Conservation (phyloP, 2,797 vertebrate species). For the Antrozous pallidus region DNA sequence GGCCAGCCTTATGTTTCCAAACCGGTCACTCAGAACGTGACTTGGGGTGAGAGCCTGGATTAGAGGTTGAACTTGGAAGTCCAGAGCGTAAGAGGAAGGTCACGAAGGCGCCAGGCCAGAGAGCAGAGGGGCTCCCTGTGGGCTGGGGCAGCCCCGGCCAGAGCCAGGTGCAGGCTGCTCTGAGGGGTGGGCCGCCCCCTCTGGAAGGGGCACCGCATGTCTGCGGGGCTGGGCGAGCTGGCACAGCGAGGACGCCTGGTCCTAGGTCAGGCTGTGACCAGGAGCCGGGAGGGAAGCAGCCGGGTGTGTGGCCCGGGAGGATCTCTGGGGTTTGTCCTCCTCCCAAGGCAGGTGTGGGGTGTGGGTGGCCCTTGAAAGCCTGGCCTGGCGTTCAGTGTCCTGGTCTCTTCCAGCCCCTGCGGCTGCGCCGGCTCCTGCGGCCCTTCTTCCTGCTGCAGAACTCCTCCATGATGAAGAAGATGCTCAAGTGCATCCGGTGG, state of each 20-base stretch:
- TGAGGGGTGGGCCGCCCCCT: background rate
- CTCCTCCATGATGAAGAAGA: constrained; percentile 98
- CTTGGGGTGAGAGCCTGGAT: background rate
- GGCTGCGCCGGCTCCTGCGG: constrained; percentile 90
- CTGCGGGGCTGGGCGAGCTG: background rate
- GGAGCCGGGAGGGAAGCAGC: background rate
- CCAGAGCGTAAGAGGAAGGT: background rate
- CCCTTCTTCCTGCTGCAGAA: constrained; percentile 98
- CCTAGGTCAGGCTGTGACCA: background rate
- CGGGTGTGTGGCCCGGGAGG: background rate
- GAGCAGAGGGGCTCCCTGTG: too few species aligned
- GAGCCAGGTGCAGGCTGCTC: background rate
- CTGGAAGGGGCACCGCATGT: background rate
- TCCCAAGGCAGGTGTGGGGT: background rate
- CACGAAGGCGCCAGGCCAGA: too few species aligned
- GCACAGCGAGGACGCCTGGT: background rate
- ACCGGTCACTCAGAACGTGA: fast-evolving
- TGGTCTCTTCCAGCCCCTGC: constrained; percentile 82
- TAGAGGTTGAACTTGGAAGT: background rate
- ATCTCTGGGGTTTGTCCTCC: background rate
- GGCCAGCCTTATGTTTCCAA: too few species aligned
- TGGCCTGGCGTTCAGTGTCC: background rate
- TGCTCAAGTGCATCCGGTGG: constrained; percentile 93
- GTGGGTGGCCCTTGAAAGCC: background rate
- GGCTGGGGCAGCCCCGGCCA: too few species aligned